phyloP scores from a whole-genome alignment of 2,888 invertebrate species.

The Platycheirus albimanus region DNA sequence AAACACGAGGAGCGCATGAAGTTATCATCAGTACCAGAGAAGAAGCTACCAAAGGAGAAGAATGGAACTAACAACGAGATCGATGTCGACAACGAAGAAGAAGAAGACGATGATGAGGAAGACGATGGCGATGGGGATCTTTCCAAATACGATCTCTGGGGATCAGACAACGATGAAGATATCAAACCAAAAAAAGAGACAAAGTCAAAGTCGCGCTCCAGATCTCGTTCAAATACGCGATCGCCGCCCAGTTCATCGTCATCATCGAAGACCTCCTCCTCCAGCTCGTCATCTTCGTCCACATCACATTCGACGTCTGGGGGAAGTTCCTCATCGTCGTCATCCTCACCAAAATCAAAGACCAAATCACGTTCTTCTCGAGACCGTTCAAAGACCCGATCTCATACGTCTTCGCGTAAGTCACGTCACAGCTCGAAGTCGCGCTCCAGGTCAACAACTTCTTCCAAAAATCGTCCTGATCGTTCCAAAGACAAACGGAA shows the following conservation, averaged over 20 bases:
- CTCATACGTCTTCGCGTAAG: conserved; percentile 74
- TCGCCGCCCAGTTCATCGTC: conserved; percentile 71
- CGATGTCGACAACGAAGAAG: conserved; percentile 80
- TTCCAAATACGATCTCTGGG: conserved; percentile 91
- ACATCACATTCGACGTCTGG: conserved; percentile 73
- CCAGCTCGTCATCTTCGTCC: conserved; percentile 78
- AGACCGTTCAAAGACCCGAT: conserved; percentile 75
- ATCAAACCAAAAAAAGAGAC: conserved; percentile 50
- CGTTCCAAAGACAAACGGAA: conserved; percentile 50
- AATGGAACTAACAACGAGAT: conserved; percentile 38
- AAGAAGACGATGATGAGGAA: conserved; percentile 83
- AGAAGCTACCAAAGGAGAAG: conserved; percentile 78
- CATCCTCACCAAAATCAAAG: conserved; percentile 54
- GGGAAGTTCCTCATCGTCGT: conserved; percentile 44
- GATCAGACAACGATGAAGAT: conserved; percentile 77
- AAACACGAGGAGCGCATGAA: conserved; percentile 76
- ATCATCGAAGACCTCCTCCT: conserved; percentile 76
- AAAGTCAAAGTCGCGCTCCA: conserved; percentile 64
- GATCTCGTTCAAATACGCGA: conserved; percentile 59
- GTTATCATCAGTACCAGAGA: conserved; percentile 80
- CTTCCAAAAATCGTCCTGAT: conserved; percentile 55
- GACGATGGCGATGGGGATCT: conserved; percentile 88
- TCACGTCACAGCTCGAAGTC: conserved; percentile 69
- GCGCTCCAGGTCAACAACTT: conserved; percentile 72
- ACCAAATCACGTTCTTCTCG: conserved; percentile 73